These are phyloP conservation scores for Cheirogaleus medius DNA, from an alignment of 2,113 vertebrate species.

Conservation along the genomic window DNA sequence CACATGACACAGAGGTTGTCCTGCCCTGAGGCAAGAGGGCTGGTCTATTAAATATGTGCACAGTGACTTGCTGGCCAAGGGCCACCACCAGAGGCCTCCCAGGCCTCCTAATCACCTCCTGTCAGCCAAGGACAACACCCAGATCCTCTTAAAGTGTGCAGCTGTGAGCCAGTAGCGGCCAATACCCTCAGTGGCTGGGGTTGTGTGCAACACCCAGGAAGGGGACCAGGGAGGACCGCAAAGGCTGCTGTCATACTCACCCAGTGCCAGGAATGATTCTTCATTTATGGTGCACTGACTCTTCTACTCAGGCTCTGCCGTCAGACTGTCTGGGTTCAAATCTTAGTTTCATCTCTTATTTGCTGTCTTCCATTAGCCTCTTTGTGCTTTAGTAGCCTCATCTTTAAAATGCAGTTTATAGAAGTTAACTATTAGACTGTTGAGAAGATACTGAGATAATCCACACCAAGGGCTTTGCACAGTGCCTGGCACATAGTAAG, in stretches of 20 bases:
- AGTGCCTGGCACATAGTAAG: not conserved
- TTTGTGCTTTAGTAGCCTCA: not conserved
- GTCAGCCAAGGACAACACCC: not conserved
- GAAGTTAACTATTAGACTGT: not conserved
- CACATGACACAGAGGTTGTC: not conserved
- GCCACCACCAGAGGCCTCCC: not conserved
- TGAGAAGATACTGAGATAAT: not conserved
- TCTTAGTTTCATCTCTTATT: not conserved
- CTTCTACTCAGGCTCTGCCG: not conserved
- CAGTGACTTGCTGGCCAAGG: not conserved
- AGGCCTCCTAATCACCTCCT: not conserved
- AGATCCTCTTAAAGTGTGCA: not conserved
- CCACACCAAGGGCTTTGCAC: not conserved
- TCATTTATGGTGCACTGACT: not conserved
- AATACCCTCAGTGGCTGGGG: not conserved
- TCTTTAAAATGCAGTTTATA: constrained; percentile 14
- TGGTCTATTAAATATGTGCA: not conserved
- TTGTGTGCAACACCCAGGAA: not conserved
- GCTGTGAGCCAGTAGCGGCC: not conserved
- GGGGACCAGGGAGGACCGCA: not conserved
- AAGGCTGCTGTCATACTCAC: not conserved
- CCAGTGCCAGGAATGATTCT: not conserved
- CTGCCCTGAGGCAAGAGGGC: not conserved
- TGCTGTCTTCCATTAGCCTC: not conserved
- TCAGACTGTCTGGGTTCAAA: not conserved